These are phyloP conservation scores for Amblyteles armatorius DNA, from an alignment of 2,888 invertebrate genomes.

Conservation along the genomic window DNA sequence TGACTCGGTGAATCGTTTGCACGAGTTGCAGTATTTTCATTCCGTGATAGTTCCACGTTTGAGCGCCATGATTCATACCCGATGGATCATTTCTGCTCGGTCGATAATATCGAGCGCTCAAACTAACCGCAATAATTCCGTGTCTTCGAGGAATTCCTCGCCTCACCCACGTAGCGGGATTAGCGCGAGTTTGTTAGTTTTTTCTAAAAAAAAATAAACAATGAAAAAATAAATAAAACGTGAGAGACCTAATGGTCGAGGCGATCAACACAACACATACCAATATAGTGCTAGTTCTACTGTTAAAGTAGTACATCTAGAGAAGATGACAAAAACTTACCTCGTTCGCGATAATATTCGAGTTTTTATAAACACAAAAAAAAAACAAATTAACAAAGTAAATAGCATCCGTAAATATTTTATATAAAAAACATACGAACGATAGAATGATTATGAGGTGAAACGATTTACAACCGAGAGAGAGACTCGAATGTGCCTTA, in stretches of 20 bases:
- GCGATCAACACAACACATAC: slow-evolving; percentile 48
- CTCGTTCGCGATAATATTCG: slow-evolving; percentile 56
- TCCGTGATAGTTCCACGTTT: slow-evolving; percentile 53
- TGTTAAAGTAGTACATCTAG: slow-evolving; percentile 11
- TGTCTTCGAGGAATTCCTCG: slow-evolving; percentile 55
- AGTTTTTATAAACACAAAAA: slow-evolving; percentile 52
- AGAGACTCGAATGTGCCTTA: slow-evolving; percentile 72
- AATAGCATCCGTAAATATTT: slow-evolving; percentile 58
- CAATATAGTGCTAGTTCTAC: slow-evolving; percentile 46
- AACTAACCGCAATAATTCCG: slow-evolving; percentile 62
- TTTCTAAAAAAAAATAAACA: slow-evolving; percentile 37
- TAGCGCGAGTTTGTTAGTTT: background rate
- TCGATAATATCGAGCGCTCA: slow-evolving; percentile 26
- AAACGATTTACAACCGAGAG: slow-evolving; percentile 26
- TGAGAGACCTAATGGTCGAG: slow-evolving; percentile 42
- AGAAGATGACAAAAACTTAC: slow-evolving; percentile 22
- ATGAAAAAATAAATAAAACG: slow-evolving; percentile 23
- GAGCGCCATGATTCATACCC: background rate
- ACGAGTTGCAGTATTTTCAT: slow-evolving; percentile 54
- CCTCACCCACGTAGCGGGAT: slow-evolving; percentile 28
- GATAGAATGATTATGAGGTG: slow-evolving; percentile 29
- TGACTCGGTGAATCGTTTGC: slow-evolving; percentile 8
- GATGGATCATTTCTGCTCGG: background rate
- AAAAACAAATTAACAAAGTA: slow-evolving; percentile 24
- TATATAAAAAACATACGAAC: slow-evolving; percentile 43